phyloP scores from a whole-genome alignment of 2,888 invertebrate genomes.

The Lissonota sp. region DNA sequence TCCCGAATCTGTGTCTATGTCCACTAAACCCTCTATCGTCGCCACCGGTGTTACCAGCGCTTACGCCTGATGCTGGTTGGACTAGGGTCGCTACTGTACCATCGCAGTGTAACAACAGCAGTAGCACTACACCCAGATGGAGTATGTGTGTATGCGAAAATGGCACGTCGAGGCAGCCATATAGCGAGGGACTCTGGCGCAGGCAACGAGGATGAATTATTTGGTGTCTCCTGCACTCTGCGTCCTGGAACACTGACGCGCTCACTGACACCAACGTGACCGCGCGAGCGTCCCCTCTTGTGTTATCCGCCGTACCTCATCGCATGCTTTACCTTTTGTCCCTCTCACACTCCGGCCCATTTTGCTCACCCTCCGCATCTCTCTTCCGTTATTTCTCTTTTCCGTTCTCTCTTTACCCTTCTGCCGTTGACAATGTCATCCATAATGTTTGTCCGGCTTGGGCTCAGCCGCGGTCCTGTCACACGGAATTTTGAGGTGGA shows the following conservation, averaged over 20 bases:
- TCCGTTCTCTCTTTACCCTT: conserved; percentile 50
- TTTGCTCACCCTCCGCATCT: conserved; percentile 27
- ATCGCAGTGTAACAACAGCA: neutral
- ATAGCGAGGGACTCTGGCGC: conserved; percentile 49
- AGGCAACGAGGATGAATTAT: conserved; percentile 79
- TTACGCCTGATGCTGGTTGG: conserved; percentile 23
- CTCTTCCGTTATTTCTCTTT: conserved; percentile 53
- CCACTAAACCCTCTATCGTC: neutral
- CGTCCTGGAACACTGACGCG: conserved; percentile 67
- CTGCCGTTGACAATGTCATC: conserved; percentile 80
- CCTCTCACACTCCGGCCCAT: conserved; percentile 54
- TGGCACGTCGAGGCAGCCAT: conserved; percentile 47
- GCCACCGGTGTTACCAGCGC: conserved; percentile 15
- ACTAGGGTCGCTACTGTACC: conserved; percentile 7
- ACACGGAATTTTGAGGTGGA: conserved; percentile 55
- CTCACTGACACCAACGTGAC: conserved; percentile 70
- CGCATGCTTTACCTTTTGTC: conserved; percentile 33
- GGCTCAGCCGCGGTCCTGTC: conserved; percentile 45
- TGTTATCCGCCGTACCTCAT: conserved; percentile 45
- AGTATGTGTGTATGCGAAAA: conserved; percentile 28
- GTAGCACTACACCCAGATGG: neutral
- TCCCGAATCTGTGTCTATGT: neutral
- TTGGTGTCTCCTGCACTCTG: conserved; percentile 80
- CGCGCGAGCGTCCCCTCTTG: conserved; percentile 22
- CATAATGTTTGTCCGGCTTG: conserved; percentile 73